Evolutionary conservation across 2,888 invertebrate species (phyloP).

Genomic region (Ichneumoninae sp.): DNA sequence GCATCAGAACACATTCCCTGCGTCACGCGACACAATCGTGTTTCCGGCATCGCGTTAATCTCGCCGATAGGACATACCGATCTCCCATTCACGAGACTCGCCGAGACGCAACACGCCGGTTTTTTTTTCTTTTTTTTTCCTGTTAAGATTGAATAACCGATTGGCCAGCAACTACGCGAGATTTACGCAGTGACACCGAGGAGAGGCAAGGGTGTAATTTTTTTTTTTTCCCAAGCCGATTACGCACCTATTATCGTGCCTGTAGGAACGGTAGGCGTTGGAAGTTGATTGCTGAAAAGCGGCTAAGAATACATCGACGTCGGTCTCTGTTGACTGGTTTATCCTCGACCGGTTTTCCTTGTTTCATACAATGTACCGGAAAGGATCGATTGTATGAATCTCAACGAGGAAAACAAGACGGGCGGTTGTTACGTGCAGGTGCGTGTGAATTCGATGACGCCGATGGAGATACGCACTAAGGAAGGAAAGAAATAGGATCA

Average conservation of each 20-base stretch:
- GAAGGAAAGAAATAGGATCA: not conserved
- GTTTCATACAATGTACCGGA: not conserved
- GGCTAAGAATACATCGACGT: not conserved
- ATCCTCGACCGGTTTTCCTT: slow-evolving; percentile 10
- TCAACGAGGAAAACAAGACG: not conserved
- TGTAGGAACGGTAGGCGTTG: not conserved
- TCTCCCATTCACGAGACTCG: slow-evolving; percentile 3
- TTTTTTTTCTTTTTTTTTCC: not conserved
- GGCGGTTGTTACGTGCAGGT: not conserved
- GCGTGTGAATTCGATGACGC: not conserved
- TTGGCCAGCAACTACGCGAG: not conserved
- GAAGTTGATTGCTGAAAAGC: not conserved
- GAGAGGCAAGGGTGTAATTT: not conserved
- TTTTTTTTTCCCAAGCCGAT: not conserved
- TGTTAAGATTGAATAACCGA: slow-evolving; percentile 1
- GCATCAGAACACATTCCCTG: not conserved
- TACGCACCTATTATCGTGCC: not conserved
- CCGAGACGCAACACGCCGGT: slow-evolving; percentile 4
- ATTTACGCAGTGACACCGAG: slow-evolving; percentile 7
- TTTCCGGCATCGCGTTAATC: slow-evolving; percentile 11
- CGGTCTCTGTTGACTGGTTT: not conserved
- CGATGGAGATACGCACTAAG: not conserved
- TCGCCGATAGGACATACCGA: not conserved
- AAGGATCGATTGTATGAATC: not conserved
- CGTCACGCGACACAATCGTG: slow-evolving; percentile 1